These are phyloP conservation scores for Tragelaphus buxtoni DNA, from an alignment of 2,113 vertebrate genomes.

Conservation along the genomic window DNA sequence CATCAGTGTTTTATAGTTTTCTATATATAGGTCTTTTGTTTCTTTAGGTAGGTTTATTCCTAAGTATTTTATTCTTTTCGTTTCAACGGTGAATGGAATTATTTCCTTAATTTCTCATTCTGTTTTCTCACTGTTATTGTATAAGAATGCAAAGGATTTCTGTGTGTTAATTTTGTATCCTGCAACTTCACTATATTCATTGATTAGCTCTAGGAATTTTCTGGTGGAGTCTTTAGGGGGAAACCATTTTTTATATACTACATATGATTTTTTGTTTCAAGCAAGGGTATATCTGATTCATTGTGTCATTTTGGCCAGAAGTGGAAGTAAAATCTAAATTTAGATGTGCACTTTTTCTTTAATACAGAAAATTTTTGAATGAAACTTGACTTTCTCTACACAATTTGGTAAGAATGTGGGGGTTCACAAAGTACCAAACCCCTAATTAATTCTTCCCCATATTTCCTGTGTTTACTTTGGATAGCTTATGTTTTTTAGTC, in stretches of 20 bases:
- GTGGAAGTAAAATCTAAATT: not conserved
- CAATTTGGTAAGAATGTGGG: not conserved
- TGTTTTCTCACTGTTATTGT: too few species aligned
- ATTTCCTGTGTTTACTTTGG: not conserved
- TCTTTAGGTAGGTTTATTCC: too few species aligned
- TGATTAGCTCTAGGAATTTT: too few species aligned
- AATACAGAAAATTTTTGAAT: not conserved
- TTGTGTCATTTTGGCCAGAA: not conserved
- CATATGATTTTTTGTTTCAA: not conserved
- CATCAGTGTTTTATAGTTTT: too few species aligned
- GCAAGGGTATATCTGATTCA: not conserved
- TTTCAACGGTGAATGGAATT: too few species aligned
- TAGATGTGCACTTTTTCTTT: not conserved
- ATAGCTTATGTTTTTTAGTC: not conserved
- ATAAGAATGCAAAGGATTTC: too few species aligned
- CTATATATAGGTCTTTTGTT: too few species aligned
- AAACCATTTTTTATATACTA: not conserved
- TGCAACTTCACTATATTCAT: too few species aligned
- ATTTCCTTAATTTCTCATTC: too few species aligned
- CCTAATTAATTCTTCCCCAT: not conserved
- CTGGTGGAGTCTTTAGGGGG: not conserved
- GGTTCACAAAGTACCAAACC: not conserved
- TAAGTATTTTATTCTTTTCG: too few species aligned
- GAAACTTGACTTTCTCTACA: not conserved
- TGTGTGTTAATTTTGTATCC: too few species aligned